These are phyloP conservation scores for Vombatus ursinus DNA, from an alignment of 2,113 vertebrate species.

Conservation along the genomic window DNA sequence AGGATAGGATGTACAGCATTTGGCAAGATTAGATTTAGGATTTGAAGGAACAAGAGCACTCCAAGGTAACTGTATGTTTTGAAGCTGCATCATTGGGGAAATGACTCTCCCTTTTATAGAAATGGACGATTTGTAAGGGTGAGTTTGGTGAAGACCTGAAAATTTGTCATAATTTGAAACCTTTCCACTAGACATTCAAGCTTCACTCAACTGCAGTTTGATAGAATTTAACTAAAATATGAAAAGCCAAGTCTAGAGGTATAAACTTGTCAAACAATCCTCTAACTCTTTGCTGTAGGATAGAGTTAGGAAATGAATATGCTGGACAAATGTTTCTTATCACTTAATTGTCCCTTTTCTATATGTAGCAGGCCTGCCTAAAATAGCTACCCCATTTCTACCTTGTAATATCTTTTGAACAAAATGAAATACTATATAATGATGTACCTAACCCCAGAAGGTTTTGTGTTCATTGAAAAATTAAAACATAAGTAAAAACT, in stretches of 20 bases:
- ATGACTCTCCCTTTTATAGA: too few relatives aligned
- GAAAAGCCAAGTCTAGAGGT: too few relatives aligned
- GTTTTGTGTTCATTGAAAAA: background rate
- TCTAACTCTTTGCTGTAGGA: background rate
- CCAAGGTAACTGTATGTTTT: too few relatives aligned
- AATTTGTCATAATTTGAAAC: background rate
- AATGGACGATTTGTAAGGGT: too few relatives aligned
- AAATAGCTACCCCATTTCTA: background rate
- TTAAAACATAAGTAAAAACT: too few relatives aligned
- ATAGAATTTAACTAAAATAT: rapidly evolving
- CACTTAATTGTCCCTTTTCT: background rate
- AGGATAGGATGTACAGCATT: too few relatives aligned
- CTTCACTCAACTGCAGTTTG: background rate
- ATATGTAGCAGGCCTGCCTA: background rate
- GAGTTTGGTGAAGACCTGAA: too few relatives aligned
- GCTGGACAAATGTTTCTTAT: background rate
- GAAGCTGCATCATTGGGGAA: too few relatives aligned
- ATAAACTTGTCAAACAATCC: too few relatives aligned
- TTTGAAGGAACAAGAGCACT: too few relatives aligned
- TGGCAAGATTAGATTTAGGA: too few relatives aligned
- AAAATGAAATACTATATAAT: background rate
- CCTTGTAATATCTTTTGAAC: background rate
- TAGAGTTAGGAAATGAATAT: background rate
- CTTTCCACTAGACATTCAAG: background rate
- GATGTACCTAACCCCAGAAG: background rate